Evolutionary conservation across 1,140 invertebrate species (phyloP).

Genomic region (Heliconius hermathena): DNA sequence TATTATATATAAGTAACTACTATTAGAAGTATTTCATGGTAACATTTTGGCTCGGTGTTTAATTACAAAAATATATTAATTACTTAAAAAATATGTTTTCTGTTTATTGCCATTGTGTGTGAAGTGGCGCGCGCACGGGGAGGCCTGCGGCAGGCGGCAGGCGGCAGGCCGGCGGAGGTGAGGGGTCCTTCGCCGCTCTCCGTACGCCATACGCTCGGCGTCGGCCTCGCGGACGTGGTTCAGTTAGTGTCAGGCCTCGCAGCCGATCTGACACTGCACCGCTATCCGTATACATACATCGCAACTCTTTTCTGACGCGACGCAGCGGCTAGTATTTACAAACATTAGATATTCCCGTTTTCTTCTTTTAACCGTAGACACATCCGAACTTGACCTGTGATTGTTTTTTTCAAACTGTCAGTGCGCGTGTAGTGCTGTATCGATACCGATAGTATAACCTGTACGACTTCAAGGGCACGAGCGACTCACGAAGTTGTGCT

Average conservation of each 20-base stretch:
- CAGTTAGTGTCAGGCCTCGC: slow-evolving; percentile 61
- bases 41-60: not conserved
- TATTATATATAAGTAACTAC: too few relatives aligned
- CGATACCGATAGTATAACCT: slow-evolving; percentile 80
- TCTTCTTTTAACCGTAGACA: slow-evolving; percentile 49
- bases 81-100: slow-evolving; percentile 40
- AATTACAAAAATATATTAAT: slow-evolving; percentile 21
- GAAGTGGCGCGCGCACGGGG: slow-evolving; percentile 72
- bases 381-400: slow-evolving; percentile 72
- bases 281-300: slow-evolving; percentile 58
- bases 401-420: slow-evolving; percentile 75
- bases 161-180: slow-evolving; percentile 51
- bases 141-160: slow-evolving; percentile 55
- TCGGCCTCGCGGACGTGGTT: slow-evolving; percentile 58
- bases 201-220: slow-evolving; percentile 61
- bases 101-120: slow-evolving; percentile 55
- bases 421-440: slow-evolving; percentile 79
- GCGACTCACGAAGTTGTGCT: slow-evolving; percentile 57
- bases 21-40: too few relatives aligned
- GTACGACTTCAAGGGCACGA: slow-evolving; percentile 77
- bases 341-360: slow-evolving; percentile 48
- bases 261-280: slow-evolving; percentile 51
- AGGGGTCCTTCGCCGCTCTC: slow-evolving; percentile 57
- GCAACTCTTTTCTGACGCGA: slow-evolving; percentile 47
- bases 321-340: slow-evolving; percentile 44